Percentiles rank a stretch among this genome's conserved stretches.
phyloP scores from a whole-genome alignment of 2,888 invertebrate species.

The Rhingia campestris region DNA sequence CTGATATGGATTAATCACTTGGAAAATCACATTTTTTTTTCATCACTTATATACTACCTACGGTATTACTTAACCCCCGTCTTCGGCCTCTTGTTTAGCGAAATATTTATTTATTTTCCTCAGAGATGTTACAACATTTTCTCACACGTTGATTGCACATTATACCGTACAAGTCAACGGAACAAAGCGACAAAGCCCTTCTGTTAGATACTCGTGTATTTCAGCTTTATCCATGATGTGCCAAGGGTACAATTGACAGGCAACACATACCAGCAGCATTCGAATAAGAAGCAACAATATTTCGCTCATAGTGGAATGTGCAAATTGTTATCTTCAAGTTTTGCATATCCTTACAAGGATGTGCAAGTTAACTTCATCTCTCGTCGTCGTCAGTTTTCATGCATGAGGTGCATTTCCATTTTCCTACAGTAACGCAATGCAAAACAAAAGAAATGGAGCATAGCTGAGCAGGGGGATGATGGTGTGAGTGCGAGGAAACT shows the following conservation, averaged over 20 bases:
- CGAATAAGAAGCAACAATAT: constrained; percentile 27
- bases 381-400: constrained; percentile 55
- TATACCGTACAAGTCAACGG: constrained; percentile 16
- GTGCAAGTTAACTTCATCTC: constrained; percentile 40
- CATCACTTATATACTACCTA: too few relatives aligned
- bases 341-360: constrained; percentile 56
- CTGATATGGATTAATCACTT: too few relatives aligned
- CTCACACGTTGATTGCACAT: constrained; percentile 11
- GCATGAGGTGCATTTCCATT: constrained; percentile 55
- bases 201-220: constrained; percentile 1
- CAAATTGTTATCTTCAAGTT: constrained; percentile 46
- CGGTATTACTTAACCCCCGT: too few relatives aligned
- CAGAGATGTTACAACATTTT: background rate
- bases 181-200: constrained; percentile 21
- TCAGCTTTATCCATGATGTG: constrained; percentile 27
- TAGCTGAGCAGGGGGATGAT: background rate
- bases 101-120: constrained; percentile 9
- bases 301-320: constrained; percentile 24
- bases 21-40: too few relatives aligned
- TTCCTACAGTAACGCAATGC: constrained; percentile 14
- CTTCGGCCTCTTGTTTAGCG: too few relatives aligned
- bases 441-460: constrained; percentile 20
- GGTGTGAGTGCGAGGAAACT: constrained; percentile 16
- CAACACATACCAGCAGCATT: background rate
- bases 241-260: constrained; percentile 41